Evolutionary conservation across 2,797 vertebrate genomes (phyloP).

Genomic region (Sphenopsis melanotis): DNA sequence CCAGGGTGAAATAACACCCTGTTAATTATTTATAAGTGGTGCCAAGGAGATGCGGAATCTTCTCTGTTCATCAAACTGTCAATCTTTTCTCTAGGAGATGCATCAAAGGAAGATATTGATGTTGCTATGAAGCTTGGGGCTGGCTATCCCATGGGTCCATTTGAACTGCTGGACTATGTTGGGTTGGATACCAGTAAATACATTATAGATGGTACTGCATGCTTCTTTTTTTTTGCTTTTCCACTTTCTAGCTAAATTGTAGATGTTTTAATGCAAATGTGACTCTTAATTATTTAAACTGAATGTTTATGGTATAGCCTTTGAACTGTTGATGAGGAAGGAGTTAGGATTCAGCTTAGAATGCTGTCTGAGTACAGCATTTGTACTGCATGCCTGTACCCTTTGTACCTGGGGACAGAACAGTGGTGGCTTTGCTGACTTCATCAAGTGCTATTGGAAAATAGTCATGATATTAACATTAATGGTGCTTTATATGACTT

Average conservation of each 20-base stretch:
- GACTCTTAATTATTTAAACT: neutral
- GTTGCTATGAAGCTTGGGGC: conserved; percentile 95
- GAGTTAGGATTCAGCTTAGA: neutral
- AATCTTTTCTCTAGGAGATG: conserved; percentile 82
- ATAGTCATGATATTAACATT: neutral
- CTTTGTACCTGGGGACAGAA: neutral
- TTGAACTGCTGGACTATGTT: conserved; percentile 94
- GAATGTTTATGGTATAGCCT: neutral
- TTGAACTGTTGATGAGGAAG: neutral
- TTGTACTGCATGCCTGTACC: neutral
- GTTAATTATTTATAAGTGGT: conserved; percentile 54
- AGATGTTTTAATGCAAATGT: neutral
- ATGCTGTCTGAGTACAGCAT: neutral
- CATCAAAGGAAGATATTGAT: conserved; percentile 97
- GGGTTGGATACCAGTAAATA: conserved; percentile 94
- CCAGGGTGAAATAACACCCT: conserved; percentile 17
- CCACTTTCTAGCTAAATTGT: neutral
- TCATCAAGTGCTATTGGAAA: neutral
- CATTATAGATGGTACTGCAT: conserved; percentile 87
- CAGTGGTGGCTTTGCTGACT: neutral
- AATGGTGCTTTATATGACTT: neutral
- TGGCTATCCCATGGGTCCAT: conserved; percentile 96
- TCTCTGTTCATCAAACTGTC: conserved; percentile 58
- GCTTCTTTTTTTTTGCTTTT: neutral
- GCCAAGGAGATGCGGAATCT: neutral